A percentile compares a stretch with the other conserved stretches of the same genome.
phyloP scores from a whole-genome alignment of 2,888 invertebrate genomes.

The Tetramorium bicarinatum region DNA sequence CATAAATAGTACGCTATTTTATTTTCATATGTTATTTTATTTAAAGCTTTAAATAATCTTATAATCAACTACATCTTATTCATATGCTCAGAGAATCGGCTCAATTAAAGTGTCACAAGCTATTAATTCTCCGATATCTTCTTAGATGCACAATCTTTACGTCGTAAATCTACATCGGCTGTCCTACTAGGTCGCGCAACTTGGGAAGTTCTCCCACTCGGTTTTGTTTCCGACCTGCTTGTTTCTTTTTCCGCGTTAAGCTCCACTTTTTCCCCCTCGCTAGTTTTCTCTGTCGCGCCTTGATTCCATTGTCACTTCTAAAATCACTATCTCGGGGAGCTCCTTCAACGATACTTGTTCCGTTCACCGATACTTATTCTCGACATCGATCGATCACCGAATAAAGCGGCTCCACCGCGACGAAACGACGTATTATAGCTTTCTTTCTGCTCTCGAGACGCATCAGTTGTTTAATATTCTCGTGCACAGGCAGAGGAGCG shows the following conservation, averaged over 20 bases:
- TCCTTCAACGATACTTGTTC: background rate
- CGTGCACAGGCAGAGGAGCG: conserved; percentile 40
- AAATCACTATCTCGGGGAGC: conserved; percentile 31
- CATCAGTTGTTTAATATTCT: conserved; percentile 68
- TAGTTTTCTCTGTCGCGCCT: background rate
- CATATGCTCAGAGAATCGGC: background rate
- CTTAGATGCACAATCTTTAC: background rate
- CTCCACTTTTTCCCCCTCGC: background rate
- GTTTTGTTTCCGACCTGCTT: conserved; percentile 24
- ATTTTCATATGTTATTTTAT: background rate
- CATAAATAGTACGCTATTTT: background rate
- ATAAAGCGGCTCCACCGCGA: conserved; percentile 55
- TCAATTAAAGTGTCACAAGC: conserved; percentile 8
- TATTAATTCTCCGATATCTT: conserved; percentile 9
- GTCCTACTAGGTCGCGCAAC: background rate
- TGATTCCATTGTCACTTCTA: conserved; percentile 55
- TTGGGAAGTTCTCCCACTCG: background rate
- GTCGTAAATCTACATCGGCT: background rate
- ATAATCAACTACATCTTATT: background rate
- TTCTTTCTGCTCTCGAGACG: conserved; percentile 38
- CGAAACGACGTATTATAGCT: conserved; percentile 58
- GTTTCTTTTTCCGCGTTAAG: background rate
- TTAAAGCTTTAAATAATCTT: background rate
- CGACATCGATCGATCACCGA: conserved; percentile 56
- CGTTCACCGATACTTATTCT: conserved; percentile 39